These are phyloP conservation scores for Monomorium pharaonis DNA, from an alignment of 1,140 invertebrate species.

Conservation along the genomic window DNA sequence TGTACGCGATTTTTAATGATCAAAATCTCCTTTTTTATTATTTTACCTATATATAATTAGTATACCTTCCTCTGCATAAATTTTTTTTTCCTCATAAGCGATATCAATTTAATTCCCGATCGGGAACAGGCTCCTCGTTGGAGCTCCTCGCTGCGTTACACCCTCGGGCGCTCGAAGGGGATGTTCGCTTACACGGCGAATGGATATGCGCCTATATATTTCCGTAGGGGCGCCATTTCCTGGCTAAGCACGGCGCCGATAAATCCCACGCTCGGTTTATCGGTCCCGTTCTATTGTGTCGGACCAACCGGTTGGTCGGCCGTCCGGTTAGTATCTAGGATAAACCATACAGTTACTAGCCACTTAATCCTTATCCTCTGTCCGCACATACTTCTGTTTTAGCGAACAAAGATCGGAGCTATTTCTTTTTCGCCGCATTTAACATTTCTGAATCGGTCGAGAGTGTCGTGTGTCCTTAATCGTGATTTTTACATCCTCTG, in stretches of 20 bases:
- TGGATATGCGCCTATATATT: slow-evolving; percentile 53
- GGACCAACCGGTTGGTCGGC: slow-evolving; percentile 45
- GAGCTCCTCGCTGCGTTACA: not conserved
- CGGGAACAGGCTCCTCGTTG: not conserved
- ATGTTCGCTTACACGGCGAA: slow-evolving; percentile 5
- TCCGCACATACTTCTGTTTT: not conserved
- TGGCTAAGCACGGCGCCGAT: slow-evolving; percentile 68
- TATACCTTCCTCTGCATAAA: not conserved
- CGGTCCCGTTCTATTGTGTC: slow-evolving; percentile 72
- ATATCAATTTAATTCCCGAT: slow-evolving; percentile 10
- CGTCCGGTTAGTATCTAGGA: slow-evolving; percentile 21
- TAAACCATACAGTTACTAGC: slow-evolving; percentile 41
- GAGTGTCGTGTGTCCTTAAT: not conserved
- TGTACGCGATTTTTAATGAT: not conserved
- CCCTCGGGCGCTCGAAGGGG: slow-evolving; percentile 14
- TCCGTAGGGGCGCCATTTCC: slow-evolving; percentile 67
- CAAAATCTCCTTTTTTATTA: not conserved
- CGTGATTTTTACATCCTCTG: not conserved
- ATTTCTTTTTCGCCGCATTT: not conserved
- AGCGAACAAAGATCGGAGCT: not conserved
- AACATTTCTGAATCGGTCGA: not conserved
- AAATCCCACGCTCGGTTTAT: slow-evolving; percentile 74
- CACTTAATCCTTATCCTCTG: slow-evolving; percentile 41
- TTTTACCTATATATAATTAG: not conserved
- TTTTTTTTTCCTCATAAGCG: not conserved